Evolutionary conservation across 2,888 invertebrate genomes (phyloP).

Genomic region (Drosophila barbarae): DNA sequence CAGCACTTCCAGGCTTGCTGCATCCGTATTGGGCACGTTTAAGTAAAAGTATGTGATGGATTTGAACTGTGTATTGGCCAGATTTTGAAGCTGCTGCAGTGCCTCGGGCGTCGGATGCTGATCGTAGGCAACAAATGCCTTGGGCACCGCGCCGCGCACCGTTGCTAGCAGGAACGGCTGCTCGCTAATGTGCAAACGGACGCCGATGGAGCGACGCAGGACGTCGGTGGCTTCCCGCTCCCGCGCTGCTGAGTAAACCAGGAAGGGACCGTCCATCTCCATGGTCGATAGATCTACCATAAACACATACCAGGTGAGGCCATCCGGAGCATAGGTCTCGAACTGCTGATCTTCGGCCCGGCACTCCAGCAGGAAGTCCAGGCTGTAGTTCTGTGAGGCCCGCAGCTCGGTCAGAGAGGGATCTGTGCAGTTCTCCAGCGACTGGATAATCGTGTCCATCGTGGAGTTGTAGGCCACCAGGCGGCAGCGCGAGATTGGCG

Average conservation of each 20-base stretch:
- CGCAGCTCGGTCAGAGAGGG: slow-evolving; percentile 72
- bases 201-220: slow-evolving; percentile 82
- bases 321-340: slow-evolving; percentile 83
- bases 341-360: slow-evolving; percentile 83
- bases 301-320: slow-evolving; percentile 83
- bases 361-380: slow-evolving; percentile 85
- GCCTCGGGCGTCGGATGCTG: slow-evolving; percentile 78
- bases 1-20: slow-evolving; percentile 80
- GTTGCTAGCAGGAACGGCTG: slow-evolving; percentile 73
- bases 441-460: slow-evolving; percentile 83
- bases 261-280: slow-evolving; percentile 83
- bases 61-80: slow-evolving; percentile 80
- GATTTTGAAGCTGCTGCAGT: slow-evolving; percentile 77
- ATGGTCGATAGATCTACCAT: slow-evolving; percentile 83
- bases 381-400: slow-evolving; percentile 65
- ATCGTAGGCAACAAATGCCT: slow-evolving; percentile 81
- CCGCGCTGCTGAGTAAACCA: slow-evolving; percentile 82
- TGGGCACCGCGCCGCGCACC: slow-evolving; percentile 68
- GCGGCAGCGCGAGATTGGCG: slow-evolving; percentile 85
- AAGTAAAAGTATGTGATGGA: slow-evolving; percentile 84
- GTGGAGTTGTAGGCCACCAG: slow-evolving; percentile 85
- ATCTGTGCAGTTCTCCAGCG: slow-evolving; percentile 82
- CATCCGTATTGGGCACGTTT: slow-evolving; percentile 83
- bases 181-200: slow-evolving; percentile 78
- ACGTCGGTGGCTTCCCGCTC: slow-evolving; percentile 82